Percentiles rank a stretch among this genome's conserved stretches.
Evolutionary conservation across 64 coral and sea anemone species (phyloP).

Genomic region (Stylophora pistillata): DNA sequence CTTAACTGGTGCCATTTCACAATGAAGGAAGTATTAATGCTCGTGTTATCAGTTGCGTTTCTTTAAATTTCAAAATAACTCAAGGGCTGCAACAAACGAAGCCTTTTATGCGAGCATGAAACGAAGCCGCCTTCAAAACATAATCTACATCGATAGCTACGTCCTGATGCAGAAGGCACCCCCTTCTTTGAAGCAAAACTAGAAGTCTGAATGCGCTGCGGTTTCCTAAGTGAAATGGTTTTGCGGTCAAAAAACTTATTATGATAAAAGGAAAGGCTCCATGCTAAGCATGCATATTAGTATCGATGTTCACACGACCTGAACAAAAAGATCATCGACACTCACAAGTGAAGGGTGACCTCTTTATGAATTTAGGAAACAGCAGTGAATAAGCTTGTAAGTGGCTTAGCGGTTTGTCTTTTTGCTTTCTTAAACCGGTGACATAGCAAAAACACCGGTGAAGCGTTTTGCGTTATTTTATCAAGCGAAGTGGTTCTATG

Average conservation of each 20-base stretch:
- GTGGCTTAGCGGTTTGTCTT: slow-evolving; percentile 5
- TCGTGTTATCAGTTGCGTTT: not conserved
- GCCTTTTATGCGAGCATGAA: not conserved
- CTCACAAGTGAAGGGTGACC: not conserved
- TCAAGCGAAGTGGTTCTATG: not conserved
- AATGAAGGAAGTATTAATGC: not conserved
- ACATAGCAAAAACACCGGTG: not conserved
- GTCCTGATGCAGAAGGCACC: not conserved
- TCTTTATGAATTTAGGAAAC: not conserved
- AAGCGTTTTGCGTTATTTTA: not conserved
- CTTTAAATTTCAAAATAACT: not conserved
- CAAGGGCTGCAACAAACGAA: not conserved
- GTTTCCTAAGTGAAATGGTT: not conserved
- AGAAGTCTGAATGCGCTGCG: not conserved
- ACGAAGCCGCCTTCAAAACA: not conserved
- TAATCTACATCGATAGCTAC: not conserved
- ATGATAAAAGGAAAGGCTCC: not conserved
- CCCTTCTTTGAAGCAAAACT: not conserved
- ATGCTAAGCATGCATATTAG: not conserved
- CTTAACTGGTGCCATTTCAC: not conserved
- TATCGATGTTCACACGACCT: not conserved
- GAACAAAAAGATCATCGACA: not conserved
- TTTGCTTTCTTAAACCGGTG: not conserved
- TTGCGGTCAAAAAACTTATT: not conserved
- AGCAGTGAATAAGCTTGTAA: not conserved